Evolutionary conservation across 2,113 vertebrate species (phyloP), one percentile per base, ranked within the genome.

Genomic region (Orthonyx spaldingii): DNA sequence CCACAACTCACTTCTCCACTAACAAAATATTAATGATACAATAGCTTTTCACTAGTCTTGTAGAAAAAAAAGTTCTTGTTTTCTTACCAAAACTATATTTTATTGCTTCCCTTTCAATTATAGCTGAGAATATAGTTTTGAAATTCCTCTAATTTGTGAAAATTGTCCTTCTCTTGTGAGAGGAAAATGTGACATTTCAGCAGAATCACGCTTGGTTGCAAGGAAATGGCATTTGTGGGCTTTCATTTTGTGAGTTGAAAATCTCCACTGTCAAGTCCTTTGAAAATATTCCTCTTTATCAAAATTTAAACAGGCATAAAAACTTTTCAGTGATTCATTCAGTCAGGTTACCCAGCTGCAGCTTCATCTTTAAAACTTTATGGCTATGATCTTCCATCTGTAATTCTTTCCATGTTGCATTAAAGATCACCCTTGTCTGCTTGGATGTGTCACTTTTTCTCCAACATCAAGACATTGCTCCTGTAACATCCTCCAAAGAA

Each of bases 241-340:
- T 93, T 82, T 76, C 80, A 77, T 42, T 83, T 26, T 60, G 9
- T 18, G 26, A 44, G 30, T 59, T 86, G 22, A 53, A 86, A 75
- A 78, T 75, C 69, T 78, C 30, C 24, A 32, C 3, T 66, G 21
- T 56, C 46, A 91, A 93, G 47, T 75, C 11, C 21, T 93, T 77
- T 94, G 63, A 95, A 96, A 90, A 4, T 63, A n/a, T 75, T 64
- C 64, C 70, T 74, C 55, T 80, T 87, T 86, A 96, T 91, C 90
- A 95, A 95, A 84, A 88, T 90, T 95, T 92, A 75, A 95, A 81
- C 33, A 90, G 79, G 19, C 81, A 71, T 81, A 64, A 86, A 95
- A 93, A 68, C 11, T 84, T 91, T 63, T 60, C 42, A 52, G 55
- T 90, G 55, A 75, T 92, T 95, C 59, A 41, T 47, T 93, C 79